A percentile compares a stretch with the other conserved stretches of the same genome.
phyloP scores from a whole-genome alignment of 2,888 invertebrate species.

The Electrophaes corylata region DNA sequence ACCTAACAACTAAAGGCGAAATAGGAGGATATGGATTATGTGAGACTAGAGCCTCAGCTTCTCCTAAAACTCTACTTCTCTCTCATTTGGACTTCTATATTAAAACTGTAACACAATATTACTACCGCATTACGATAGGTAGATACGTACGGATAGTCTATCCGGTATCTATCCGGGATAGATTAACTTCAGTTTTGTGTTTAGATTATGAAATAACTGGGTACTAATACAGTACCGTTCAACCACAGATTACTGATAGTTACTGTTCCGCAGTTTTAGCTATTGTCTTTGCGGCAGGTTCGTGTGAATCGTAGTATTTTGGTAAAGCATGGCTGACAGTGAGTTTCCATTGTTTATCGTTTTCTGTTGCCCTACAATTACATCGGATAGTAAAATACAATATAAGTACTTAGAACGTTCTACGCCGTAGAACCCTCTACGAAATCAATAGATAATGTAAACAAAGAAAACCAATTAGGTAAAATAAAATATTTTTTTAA shows the following conservation, averaged over 20 bases:
- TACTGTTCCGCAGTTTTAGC: constrained; percentile 13
- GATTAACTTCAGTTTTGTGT: background rate
- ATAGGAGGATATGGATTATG: too few species aligned
- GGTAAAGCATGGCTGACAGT: constrained; percentile 1
- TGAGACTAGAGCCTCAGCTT: too few species aligned
- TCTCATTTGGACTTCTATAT: too few species aligned
- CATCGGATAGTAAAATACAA: background rate
- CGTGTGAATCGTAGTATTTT: constrained; percentile 30
- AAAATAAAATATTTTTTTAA: too few species aligned
- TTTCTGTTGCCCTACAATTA: background rate
- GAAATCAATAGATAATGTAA: background rate
- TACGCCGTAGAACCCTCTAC: constrained; percentile 12
- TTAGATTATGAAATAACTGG: background rate
- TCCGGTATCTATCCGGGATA: too few species aligned
- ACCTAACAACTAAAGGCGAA: too few species aligned
- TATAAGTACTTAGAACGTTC: background rate
- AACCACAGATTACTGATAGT: constrained; percentile 8
- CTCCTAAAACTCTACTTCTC: too few species aligned
- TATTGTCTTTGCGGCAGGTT: constrained; percentile 40
- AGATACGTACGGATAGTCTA: too few species aligned
- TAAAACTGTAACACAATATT: too few species aligned
- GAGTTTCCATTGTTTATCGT: constrained; percentile 30
- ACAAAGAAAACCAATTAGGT: too few species aligned
- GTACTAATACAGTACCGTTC: constrained; percentile 39
- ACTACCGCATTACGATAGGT: too few species aligned